Conservation (phyloP, 2,797 vertebrate species). For the Manis javanica region DNA sequence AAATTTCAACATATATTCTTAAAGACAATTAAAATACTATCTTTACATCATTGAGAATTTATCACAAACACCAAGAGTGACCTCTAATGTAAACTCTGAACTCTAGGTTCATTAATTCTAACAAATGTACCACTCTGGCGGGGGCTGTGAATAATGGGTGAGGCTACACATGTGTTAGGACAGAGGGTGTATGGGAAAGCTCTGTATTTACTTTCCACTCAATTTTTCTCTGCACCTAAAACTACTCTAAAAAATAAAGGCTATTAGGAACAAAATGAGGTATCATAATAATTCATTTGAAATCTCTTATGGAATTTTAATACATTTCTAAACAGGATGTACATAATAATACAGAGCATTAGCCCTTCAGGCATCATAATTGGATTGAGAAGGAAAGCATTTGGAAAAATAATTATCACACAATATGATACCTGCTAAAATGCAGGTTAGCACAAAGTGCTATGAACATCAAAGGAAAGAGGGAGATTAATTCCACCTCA, state of each 20-base stretch:
- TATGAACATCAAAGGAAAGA: neutral
- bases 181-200: neutral
- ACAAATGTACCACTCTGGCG: neutral
- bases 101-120: neutral
- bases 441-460: slow-evolving; percentile 1
- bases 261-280: neutral
- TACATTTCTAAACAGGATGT: neutral
- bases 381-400: neutral
- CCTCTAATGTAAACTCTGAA: neutral
- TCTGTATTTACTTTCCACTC: neutral
- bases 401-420: slow-evolving; percentile 32
- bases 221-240: neutral
- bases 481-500: neutral
- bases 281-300: slow-evolving; percentile 8
- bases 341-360: neutral
- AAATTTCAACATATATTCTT: neutral
- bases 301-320: neutral
- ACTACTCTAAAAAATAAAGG: neutral
- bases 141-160: neutral
- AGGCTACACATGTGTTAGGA: neutral
- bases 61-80: neutral
- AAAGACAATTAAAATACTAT: slow-evolving; percentile 2
- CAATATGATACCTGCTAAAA: neutral
- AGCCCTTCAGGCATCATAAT: neutral
- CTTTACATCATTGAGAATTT: neutral